A percentile compares a stretch with the other conserved stretches of the same genome.
These are phyloP conservation scores for Siphamia tubifer DNA, from an alignment of 2,113 vertebrate genomes.

Conservation along the genomic window DNA sequence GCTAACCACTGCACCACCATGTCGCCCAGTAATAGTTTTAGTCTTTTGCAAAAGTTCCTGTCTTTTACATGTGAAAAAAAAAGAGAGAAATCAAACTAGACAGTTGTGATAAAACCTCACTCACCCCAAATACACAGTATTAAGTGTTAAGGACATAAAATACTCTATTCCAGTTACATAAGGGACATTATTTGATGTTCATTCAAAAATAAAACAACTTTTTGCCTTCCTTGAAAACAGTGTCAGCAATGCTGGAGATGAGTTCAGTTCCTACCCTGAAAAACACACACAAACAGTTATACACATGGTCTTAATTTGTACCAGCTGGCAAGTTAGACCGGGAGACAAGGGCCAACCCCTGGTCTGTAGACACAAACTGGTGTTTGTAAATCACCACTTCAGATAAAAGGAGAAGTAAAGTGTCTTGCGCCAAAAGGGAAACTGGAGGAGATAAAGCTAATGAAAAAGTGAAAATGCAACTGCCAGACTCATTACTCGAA, in stretches of 20 bases:
- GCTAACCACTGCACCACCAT: too few species aligned
- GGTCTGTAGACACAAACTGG: slow-evolving; percentile 63
- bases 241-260: slow-evolving; percentile 41
- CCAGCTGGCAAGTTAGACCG: slow-evolving; percentile 72
- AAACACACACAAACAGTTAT: slow-evolving; percentile 29
- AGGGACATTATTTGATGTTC: slow-evolving; percentile 33
- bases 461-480: slow-evolving; percentile 41
- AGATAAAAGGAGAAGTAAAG: slow-evolving; percentile 68
- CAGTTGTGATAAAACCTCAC: neutral
- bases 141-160: neutral
- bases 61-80: neutral
- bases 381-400: slow-evolving; percentile 76
- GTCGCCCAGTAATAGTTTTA: too few species aligned
- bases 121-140: neutral
- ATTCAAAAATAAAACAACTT: slow-evolving; percentile 49
- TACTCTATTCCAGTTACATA: slow-evolving; percentile 2
- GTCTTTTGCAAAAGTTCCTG: too few species aligned
- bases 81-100: neutral
- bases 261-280: slow-evolving; percentile 43
- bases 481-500: slow-evolving; percentile 41
- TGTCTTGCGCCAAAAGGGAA: slow-evolving; percentile 49
- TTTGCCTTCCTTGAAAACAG: slow-evolving; percentile 56
- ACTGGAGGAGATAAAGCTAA: slow-evolving; percentile 47
- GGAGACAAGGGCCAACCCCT: slow-evolving; percentile 61
- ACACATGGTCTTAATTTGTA: slow-evolving; percentile 74